Conservation (phyloP, 1,140 invertebrate species). For the Drosophila tristis region DNA sequence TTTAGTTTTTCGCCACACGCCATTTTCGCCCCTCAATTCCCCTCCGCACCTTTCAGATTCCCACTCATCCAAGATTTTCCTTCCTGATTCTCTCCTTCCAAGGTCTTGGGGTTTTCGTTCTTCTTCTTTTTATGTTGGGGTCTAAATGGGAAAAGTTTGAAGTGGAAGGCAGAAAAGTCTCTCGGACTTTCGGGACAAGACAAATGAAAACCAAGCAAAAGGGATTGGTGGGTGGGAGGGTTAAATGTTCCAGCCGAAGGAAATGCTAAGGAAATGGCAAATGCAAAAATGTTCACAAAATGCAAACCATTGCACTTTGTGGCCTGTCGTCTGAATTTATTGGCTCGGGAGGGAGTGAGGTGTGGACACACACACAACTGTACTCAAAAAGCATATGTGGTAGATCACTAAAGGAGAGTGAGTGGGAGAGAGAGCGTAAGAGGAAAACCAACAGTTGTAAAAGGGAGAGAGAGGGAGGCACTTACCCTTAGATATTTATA, state of each 20-base stretch:
- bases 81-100: neutral
- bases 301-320: constrained; percentile 30
- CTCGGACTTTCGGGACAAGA: constrained; percentile 49
- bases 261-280: constrained; percentile 27
- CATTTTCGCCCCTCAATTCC: constrained; percentile 48
- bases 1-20: constrained; percentile 74
- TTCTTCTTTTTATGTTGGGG: neutral
- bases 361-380: neutral
- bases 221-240: constrained; percentile 12
- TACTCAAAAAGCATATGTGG: too few species aligned
- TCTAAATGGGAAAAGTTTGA: constrained; percentile 81
- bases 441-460: too few species aligned
- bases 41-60: constrained; percentile 3
- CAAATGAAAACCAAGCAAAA: constrained; percentile 63
- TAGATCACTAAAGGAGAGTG: too few species aligned
- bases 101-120: neutral
- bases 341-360: constrained; percentile 8
- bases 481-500: too few species aligned
- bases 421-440: too few species aligned
- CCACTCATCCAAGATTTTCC: constrained; percentile 6
- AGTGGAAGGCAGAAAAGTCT: constrained; percentile 72
- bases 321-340: constrained; percentile 38
- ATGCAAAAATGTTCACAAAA: constrained; percentile 15
- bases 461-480: too few species aligned
- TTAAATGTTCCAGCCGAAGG: constrained; percentile 5